Conservation (phyloP, 2,113 vertebrate species). For the Mobula birostris region DNA sequence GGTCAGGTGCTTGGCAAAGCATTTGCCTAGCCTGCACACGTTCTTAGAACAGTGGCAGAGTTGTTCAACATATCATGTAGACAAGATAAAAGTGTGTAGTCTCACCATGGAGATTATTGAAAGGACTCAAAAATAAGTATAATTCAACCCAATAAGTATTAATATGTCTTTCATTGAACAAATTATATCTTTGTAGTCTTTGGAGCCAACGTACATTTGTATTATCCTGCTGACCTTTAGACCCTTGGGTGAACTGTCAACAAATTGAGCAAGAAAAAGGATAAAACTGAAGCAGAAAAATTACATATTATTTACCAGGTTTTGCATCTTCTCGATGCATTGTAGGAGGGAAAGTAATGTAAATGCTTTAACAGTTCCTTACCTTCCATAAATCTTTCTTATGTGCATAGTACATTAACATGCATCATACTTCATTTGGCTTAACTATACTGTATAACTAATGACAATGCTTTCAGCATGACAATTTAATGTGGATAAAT, state of each 20-base stretch:
- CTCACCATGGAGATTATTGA: conserved; percentile 45
- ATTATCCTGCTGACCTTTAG: conserved; percentile 59
- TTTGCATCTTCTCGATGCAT: neutral
- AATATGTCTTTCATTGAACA: conserved; percentile 63
- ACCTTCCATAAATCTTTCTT: neutral
- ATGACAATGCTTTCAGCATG: neutral
- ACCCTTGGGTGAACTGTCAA: conserved; percentile 63
- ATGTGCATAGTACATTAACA: neutral
- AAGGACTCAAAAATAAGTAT: conserved; percentile 52
- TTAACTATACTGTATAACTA: neutral
- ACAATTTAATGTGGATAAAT: no score
- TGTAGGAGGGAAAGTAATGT: neutral
- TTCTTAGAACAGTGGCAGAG: neutral
- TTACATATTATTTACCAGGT: conserved; percentile 53
- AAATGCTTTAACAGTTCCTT: neutral
- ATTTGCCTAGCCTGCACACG: no score
- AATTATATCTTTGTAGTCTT: conserved; percentile 62
- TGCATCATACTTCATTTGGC: neutral
- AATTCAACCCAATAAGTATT: conserved; percentile 50
- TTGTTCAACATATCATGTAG: neutral
- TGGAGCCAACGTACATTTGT: conserved; percentile 56
- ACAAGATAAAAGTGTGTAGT: neutral
- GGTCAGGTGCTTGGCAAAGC: no score
- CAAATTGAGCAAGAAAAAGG: conserved; percentile 57
- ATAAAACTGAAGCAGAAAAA: conserved; percentile 57